Evolutionary conservation across 64 coral and sea anemone genomes (phyloP).

Genomic region (Pachyseris speciosa): DNA sequence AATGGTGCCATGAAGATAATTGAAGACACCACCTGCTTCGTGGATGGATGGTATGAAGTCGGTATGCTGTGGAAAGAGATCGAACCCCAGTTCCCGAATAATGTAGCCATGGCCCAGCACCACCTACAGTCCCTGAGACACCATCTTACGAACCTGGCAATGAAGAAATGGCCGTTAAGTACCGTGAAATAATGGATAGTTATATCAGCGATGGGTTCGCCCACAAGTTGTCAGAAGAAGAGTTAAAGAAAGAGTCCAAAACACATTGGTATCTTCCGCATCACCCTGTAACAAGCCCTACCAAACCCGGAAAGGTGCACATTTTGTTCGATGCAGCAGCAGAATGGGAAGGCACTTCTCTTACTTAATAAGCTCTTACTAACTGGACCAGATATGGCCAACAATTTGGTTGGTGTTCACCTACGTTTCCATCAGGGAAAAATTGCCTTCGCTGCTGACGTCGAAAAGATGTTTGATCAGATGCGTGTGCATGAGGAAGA

Average conservation of each 20-base stretch:
- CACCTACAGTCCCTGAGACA: slow-evolving; percentile 22
- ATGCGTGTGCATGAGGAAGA: slow-evolving; percentile 55
- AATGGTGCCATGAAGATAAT: slow-evolving; percentile 58
- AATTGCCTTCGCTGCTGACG: slow-evolving; percentile 47
- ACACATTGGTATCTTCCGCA: slow-evolving; percentile 58
- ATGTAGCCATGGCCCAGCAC: slow-evolving; percentile 20
- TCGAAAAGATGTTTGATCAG: slow-evolving; percentile 74
- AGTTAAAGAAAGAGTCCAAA: background rate
- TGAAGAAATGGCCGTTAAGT: slow-evolving; percentile 48
- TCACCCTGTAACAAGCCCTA: slow-evolving; percentile 34
- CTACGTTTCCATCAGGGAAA: slow-evolving; percentile 45
- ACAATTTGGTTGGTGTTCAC: slow-evolving; percentile 59
- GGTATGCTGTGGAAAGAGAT: slow-evolving; percentile 49
- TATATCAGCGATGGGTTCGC: slow-evolving; percentile 52
- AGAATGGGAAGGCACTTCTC: too few species aligned
- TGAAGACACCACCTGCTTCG: slow-evolving; percentile 43
- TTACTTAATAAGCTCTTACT: slow-evolving; percentile 37
- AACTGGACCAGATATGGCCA: slow-evolving; percentile 65
- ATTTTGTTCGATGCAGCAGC: too few species aligned
- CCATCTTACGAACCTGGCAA: slow-evolving; percentile 20
- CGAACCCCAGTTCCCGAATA: slow-evolving; percentile 38
- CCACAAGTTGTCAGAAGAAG: background rate
- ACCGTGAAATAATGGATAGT: slow-evolving; percentile 48
- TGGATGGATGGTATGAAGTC: slow-evolving; percentile 63
- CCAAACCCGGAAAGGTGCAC: slow-evolving; percentile 65